These are phyloP conservation scores for Athripsodes cinereus DNA, from an alignment of 2,888 invertebrate species.

Conservation along the genomic window DNA sequence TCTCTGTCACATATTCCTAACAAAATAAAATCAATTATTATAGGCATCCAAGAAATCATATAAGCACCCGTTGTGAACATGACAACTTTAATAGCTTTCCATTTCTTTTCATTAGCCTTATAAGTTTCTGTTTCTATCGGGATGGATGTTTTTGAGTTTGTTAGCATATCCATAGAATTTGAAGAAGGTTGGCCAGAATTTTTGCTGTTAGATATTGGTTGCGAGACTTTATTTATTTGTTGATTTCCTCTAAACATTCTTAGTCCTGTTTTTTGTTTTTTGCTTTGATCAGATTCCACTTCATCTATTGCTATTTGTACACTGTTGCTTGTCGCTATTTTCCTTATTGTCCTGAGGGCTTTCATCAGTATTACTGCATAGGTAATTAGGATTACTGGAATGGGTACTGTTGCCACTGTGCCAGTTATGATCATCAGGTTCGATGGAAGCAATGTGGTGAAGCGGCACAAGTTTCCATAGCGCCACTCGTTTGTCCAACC, in stretches of 20 bases:
- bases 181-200: neutral
- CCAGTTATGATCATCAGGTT: conserved; percentile 50
- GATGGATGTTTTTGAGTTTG: neutral
- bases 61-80: conserved; percentile 56
- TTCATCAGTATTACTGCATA: conserved; percentile 54
- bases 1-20: conserved; percentile 50
- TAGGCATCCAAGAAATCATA: conserved; percentile 57
- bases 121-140: neutral
- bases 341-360: conserved; percentile 42
- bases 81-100: conserved; percentile 58
- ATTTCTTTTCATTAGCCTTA: conserved; percentile 37
- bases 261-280: conserved; percentile 8
- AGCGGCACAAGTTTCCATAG: conserved; percentile 52
- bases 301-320: too few species aligned
- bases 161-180: neutral
- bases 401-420: conserved; percentile 48
- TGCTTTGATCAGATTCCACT: conserved; percentile 29
- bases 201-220: neutral
- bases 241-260: conserved; percentile 31
- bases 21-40: conserved; percentile 50
- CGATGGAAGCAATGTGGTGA: conserved; percentile 51
- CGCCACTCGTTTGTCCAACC: conserved; percentile 51
- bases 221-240: neutral
- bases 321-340: neutral
- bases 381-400: conserved; percentile 35